These are phyloP conservation scores for Lordiphosa stackelbergi DNA, from an alignment of 1,140 invertebrate genomes.

Conservation along the genomic window DNA sequence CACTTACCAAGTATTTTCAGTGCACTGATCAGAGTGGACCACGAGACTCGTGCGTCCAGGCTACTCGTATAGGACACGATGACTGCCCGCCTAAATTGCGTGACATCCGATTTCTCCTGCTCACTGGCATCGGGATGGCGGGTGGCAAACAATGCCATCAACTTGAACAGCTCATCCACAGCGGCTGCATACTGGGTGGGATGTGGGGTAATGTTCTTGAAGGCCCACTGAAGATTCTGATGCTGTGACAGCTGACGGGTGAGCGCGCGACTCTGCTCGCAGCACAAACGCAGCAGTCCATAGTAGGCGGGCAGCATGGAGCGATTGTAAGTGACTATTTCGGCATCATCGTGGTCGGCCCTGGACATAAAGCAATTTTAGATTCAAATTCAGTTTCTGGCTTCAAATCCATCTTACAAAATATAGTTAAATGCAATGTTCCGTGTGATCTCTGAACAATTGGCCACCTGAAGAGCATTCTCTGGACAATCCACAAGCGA, in stretches of 20 bases:
- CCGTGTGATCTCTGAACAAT: constrained; percentile 85
- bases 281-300: constrained; percentile 91
- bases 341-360: constrained; percentile 96
- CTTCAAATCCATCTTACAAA: constrained; percentile 82
- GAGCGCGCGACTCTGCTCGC: constrained; percentile 90
- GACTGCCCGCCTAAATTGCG: constrained; percentile 88
- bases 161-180: constrained; percentile 92
- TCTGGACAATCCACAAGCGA: constrained; percentile 94
- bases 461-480: constrained; percentile 90
- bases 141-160: constrained; percentile 90
- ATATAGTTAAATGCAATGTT: constrained; percentile 98
- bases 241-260: constrained; percentile 91
- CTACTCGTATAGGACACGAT: constrained; percentile 88
- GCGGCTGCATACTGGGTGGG: constrained; percentile 93
- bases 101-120: constrained; percentile 88
- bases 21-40: constrained; percentile 92
- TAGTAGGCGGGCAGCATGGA: constrained; percentile 97
- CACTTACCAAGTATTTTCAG: constrained; percentile 84
- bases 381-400: not conserved
- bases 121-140: constrained; percentile 86
- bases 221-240: constrained; percentile 97
- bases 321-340: constrained; percentile 94
- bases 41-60: constrained; percentile 75
- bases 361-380: constrained; percentile 76
- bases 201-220: constrained; percentile 96